These are phyloP conservation scores for Lophura swinhoii DNA, from an alignment of 2,797 vertebrate species.

Conservation along the genomic window DNA sequence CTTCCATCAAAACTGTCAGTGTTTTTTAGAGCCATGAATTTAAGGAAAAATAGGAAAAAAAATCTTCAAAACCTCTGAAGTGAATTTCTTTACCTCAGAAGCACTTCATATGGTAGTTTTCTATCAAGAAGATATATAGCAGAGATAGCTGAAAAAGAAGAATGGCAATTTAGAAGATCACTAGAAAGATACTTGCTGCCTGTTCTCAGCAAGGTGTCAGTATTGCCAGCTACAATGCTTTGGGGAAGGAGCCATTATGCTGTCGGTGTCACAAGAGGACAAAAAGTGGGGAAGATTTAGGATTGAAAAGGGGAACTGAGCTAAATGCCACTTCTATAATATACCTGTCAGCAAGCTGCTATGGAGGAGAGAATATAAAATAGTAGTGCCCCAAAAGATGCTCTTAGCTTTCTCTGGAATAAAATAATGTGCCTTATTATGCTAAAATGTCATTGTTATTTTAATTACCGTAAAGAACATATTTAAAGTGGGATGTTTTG, in stretches of 20 bases:
- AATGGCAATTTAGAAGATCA: slow-evolving; percentile 51
- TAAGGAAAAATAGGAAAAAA: background rate
- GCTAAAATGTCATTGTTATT: background rate
- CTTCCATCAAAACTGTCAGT: slow-evolving; percentile 67
- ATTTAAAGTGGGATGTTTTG: background rate
- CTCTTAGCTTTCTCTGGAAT: background rate
- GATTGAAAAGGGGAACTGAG: background rate
- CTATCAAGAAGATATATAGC: slow-evolving; percentile 18
- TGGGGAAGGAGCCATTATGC: background rate
- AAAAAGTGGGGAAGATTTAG: background rate
- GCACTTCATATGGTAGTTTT: slow-evolving; percentile 42
- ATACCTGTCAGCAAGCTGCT: background rate
- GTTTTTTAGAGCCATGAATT: slow-evolving; percentile 24
- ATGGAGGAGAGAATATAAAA: background rate
- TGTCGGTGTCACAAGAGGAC: background rate
- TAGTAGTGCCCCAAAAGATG: rapidly evolving
- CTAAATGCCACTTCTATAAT: rapidly evolving
- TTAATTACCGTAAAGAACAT: background rate
- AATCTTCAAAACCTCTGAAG: slow-evolving; percentile 31
- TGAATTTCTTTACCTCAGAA: slow-evolving; percentile 49
- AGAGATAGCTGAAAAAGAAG: slow-evolving; percentile 1
- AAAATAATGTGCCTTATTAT: background rate
- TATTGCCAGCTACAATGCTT: background rate
- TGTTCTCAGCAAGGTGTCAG: background rate
- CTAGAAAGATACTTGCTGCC: background rate